Conservation (phyloP, 64 coral and sea anemone species). For the Trachythela sp. region DNA sequence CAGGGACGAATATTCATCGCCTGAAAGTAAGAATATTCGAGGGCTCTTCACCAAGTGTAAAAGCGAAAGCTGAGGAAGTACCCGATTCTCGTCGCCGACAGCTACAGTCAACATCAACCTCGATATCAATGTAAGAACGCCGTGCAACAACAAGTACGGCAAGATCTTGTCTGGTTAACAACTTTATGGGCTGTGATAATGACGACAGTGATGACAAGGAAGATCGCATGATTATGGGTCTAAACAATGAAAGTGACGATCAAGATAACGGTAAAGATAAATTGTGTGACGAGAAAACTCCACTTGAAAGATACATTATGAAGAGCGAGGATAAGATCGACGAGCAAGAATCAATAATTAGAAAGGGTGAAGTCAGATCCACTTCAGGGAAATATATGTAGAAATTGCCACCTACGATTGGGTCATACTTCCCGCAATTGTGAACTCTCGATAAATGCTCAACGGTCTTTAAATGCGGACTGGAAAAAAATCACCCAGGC, state of each 20-base stretch:
- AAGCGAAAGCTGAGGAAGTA: neutral
- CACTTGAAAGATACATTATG: neutral
- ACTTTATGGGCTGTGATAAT: neutral
- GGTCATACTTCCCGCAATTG: slow-evolving; percentile 30
- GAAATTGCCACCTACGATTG: slow-evolving; percentile 40
- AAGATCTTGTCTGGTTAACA: neutral
- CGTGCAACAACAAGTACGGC: slow-evolving; percentile 14
- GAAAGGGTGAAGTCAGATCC: slow-evolving; percentile 18
- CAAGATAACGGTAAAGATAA: neutral
- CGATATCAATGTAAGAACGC: neutral
- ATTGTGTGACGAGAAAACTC: neutral
- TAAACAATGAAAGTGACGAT: neutral
- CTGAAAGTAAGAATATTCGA: slow-evolving; percentile 13
- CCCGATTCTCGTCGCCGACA: neutral
- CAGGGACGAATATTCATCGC: neutral
- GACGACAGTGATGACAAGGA: neutral
- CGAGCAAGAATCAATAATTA: neutral
- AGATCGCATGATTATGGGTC: neutral
- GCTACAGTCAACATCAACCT: neutral
- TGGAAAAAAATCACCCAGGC: slow-evolving; percentile 40
- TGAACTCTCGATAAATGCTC: neutral
- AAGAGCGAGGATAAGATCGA: neutral
- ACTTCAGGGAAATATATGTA: slow-evolving; percentile 46
- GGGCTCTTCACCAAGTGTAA: slow-evolving; percentile 18
- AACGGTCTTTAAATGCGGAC: slow-evolving; percentile 35